Evolutionary conservation across 1,140 invertebrate genomes (phyloP).

Genomic region (Pteromalus puparum): DNA sequence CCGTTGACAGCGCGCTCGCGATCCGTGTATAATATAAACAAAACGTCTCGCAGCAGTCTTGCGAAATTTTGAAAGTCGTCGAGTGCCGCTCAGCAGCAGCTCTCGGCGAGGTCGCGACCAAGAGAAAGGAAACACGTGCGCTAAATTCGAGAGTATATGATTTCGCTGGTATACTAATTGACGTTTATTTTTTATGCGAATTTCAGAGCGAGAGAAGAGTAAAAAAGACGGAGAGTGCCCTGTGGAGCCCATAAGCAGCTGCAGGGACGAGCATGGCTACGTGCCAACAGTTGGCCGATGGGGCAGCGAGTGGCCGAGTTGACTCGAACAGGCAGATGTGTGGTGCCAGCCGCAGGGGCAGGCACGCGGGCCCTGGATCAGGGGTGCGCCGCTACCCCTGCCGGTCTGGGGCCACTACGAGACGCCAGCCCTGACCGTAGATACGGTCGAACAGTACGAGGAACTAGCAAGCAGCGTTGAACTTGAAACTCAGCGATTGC

Average conservation of each 20-base stretch:
- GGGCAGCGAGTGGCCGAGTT: constrained; percentile 94
- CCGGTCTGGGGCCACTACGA: constrained; percentile 74
- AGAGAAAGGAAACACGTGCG: too few relatives aligned
- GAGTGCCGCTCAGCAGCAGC: too few relatives aligned
- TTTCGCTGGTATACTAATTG: not conserved
- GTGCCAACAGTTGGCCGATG: constrained; percentile 87
- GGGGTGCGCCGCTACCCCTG: constrained; percentile 73
- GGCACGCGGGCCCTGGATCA: constrained; percentile 74
- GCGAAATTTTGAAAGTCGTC: not conserved
- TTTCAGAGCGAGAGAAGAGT: constrained; percentile 77
- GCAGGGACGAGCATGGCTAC: constrained; percentile 79
- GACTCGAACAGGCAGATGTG: constrained; percentile 83
- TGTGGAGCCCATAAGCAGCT: constrained; percentile 78
- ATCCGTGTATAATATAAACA: not conserved
- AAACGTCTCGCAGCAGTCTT: not conserved
- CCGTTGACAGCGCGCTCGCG: not conserved
- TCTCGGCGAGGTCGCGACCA: not conserved
- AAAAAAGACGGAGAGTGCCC: constrained; percentile 75
- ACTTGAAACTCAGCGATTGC: constrained; percentile 83
- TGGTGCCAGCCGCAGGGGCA: constrained; percentile 76
- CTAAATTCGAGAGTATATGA: too few relatives aligned
- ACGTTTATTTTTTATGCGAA: constrained; percentile 37
- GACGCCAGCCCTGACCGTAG: constrained; percentile 75
- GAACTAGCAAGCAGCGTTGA: constrained; percentile 86
- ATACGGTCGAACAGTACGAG: constrained; percentile 84